Evolutionary conservation across 92 coral and sea anemone genomes (phyloP).

Genomic region (Actinernus sp.): DNA sequence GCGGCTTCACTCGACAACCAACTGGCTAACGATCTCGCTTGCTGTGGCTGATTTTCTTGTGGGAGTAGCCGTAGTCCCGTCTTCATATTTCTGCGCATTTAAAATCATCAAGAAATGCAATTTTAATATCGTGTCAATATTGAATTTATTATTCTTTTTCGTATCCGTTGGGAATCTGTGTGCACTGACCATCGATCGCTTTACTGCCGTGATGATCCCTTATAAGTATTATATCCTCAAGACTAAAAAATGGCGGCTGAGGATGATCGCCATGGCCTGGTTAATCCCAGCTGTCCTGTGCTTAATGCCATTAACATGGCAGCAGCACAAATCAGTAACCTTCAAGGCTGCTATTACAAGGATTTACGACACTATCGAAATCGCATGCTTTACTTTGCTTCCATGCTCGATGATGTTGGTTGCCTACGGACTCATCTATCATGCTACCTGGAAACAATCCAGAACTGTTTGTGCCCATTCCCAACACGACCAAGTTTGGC

Average conservation of each 20-base stretch:
- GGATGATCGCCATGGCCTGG: constrained; percentile 20
- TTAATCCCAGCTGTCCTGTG: constrained; percentile 8
- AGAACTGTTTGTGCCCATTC: constrained; percentile 15
- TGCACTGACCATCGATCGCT: constrained; percentile 36
- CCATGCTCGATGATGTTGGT: constrained; percentile 29
- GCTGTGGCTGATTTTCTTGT: constrained; percentile 47
- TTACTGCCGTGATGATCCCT: constrained; percentile 28
- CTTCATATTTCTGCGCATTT: constrained; percentile 25
- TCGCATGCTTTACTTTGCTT: constrained; percentile 5
- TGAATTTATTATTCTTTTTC: constrained; percentile 11
- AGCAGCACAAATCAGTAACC: not conserved
- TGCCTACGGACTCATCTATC: constrained; percentile 31
- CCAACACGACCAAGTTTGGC: not conserved
- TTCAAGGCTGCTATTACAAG: not conserved
- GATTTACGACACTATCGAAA: constrained; percentile 10
- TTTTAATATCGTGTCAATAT: constrained; percentile 2
- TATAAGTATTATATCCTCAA: constrained; percentile 31
- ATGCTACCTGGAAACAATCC: constrained; percentile 22
- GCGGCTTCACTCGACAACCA: constrained; percentile 44
- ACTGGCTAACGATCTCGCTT: constrained; percentile 47
- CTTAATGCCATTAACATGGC: constrained; percentile 30
- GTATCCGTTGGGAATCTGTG: constrained; percentile 40
- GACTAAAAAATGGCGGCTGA: constrained; percentile 6
- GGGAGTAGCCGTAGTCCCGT: constrained; percentile 35
- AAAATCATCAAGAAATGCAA: constrained; percentile 1